Base-by-base conservation (phyloP, 2,888 invertebrate species). In the Germaria angustata region DNA sequence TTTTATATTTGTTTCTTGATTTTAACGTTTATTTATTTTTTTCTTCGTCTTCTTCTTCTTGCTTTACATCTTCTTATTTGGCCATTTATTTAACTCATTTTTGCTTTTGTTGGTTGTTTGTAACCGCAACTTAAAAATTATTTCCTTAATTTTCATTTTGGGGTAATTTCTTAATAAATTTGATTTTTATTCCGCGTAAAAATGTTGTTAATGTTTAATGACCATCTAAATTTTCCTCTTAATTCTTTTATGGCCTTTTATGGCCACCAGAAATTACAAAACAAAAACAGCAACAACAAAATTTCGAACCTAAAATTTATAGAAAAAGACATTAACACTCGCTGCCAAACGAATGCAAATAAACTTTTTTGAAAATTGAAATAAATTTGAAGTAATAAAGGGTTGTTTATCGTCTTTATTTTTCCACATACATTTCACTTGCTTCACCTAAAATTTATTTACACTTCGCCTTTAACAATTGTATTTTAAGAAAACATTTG, bases 201-300 rank as follows among this genome's bases (percentile, higher is more conserved):
- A 80, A 80, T 73, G 59, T 51, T 80, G 82, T 82, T 71, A 82
- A 79, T 79, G 75, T 79, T 76, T 82, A 79, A 82, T 82, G 82
- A 39, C 75, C 79, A 75, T 82, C 82, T 82, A 82, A 79, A 82
- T 79, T 79, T 79, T 82, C 82, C 46, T 82, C 68, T 82, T 82
- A 79, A 82, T 75, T 76, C 75, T 71, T 82, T 82, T 82, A 79
- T 79, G 75, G 82, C 65, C 71, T 79, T 79, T 75, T 51, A 69
- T 75, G 46, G 57, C 66, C 75, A 79, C 79, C 82, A 79, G 46
- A 79, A 82, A 76, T 71, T 71, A 66, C 65, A 66, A 15, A 63
- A 73, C 61, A 63, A 46, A 36, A 51, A 36, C 8, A 53, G 22
- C 7, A 57, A 78, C 20, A 71, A 34, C 28, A 53, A 68, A 71